Evolutionary conservation across 1,140 invertebrate species (phyloP).

Genomic region (Neodiprion pinetum): DNA sequence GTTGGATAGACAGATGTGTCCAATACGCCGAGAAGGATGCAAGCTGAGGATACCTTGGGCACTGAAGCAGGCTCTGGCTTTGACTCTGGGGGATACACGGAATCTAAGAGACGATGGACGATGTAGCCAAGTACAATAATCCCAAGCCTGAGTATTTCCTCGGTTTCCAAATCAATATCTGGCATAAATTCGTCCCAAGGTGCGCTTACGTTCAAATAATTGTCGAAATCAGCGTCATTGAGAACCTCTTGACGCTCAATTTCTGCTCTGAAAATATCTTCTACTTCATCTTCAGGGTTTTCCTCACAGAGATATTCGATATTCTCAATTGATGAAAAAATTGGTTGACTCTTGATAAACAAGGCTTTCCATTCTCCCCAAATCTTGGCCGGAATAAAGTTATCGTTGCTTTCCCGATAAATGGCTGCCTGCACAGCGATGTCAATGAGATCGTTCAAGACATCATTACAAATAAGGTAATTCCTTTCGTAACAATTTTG

Average conservation of each 20-base stretch:
- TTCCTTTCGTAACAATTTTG: conserved; percentile 55
- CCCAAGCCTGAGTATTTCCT: conserved; percentile 54
- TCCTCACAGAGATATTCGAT: conserved; percentile 23
- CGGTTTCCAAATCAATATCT: conserved; percentile 36
- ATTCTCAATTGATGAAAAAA: conserved; percentile 44
- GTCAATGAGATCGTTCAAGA: conserved; percentile 61
- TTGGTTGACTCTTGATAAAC: conserved; percentile 62
- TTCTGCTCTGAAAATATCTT: conserved; percentile 32
- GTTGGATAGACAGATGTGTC: conserved; percentile 51
- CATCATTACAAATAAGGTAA: conserved; percentile 60
- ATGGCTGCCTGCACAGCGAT: conserved; percentile 61
- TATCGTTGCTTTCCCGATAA: conserved; percentile 53
- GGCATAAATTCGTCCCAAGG: conserved; percentile 51
- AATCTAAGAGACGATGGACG: conserved; percentile 64
- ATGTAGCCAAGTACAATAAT: conserved; percentile 62
- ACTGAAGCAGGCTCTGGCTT: conserved; percentile 48
- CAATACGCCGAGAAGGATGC: conserved; percentile 61
- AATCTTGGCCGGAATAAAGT: conserved; percentile 53
- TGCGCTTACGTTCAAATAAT: conserved; percentile 44
- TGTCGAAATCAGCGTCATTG: conserved; percentile 49
- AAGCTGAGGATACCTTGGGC: conserved; percentile 53
- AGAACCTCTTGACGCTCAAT: conserved; percentile 40
- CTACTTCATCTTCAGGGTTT: conserved; percentile 15
- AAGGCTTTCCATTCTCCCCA: conserved; percentile 63
- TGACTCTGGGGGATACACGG: conserved; percentile 62